Evolutionary conservation across 2,113 vertebrate species (phyloP), one percentile per base, ranked within the genome.

Genomic region (Corythoichthys haematopterus): DNA sequence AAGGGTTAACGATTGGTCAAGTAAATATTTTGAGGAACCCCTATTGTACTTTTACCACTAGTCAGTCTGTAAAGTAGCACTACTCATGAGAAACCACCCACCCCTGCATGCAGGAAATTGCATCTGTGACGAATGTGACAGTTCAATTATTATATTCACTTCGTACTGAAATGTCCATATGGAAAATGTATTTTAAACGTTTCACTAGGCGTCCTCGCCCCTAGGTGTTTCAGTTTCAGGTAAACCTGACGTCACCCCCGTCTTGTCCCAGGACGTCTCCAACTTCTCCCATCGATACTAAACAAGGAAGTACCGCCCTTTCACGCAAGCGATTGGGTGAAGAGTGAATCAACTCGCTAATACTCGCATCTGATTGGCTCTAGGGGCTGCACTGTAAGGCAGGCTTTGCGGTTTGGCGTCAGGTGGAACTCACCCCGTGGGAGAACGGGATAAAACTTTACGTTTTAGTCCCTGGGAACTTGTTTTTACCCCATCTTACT

Each of bases 361-460:
- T 8, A 1, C 3, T 67, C 36, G 28, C 0, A 0, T 68, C 6
- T 46, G 52, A 87, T 90, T 91, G 88, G 88, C 15, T 80, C 0
- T 6, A 0, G 0, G 0, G 2, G 1, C 9, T 71, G 81, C 76
- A 85, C 50, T 87, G 65, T 52, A 64, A 61, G 8, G 71, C 46
- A 66, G 74, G 65, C 57, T 75, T 72, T 85, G 78, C 69, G 82
- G 77, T 85, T 63, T 75, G 71, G 84, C 82, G 88, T 93, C 92
- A 93, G 92, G 92, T 93, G 91, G 90, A 92, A 91, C 81, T 88
- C 68, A 74, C 70, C 65, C 69, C 37, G 66, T 69, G n/a, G 81
- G 72, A 65, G 52, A 75, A 70, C 62, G 45, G 40, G 45, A 69
- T 58, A 83, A 50, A 74, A 80, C 61, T 80, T 64, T 28, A 28